phyloP scores from a whole-genome alignment of 2,888 invertebrate species.

The Campoplex nolae region DNA sequence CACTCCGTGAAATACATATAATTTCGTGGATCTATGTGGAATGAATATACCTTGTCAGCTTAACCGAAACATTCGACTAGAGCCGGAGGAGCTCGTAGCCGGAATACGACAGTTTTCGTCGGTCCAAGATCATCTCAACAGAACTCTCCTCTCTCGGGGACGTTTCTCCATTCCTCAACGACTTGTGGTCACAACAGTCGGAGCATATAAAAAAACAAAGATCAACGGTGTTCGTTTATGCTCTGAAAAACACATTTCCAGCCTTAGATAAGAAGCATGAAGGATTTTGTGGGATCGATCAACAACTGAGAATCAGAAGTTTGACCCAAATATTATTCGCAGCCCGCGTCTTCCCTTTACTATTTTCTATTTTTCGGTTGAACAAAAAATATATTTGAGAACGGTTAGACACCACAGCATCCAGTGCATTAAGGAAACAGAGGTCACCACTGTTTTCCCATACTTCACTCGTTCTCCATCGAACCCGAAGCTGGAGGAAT shows the following conservation, averaged over 20 bases:
- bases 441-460: neutral
- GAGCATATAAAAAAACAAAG: neutral
- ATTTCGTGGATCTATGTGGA: constrained; percentile 18
- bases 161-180: neutral
- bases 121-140: constrained; percentile 3
- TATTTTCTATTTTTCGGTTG: neutral
- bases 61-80: constrained; percentile 35
- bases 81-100: constrained; percentile 30
- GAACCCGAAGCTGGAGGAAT: neutral
- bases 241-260: neutral
- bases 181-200: neutral
- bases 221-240: neutral
- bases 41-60: constrained; percentile 27
- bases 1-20: constrained; percentile 13
- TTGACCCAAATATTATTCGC: neutral
- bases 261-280: neutral
- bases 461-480: neutral
- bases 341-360: neutral
- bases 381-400: neutral
- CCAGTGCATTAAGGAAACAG: neutral
- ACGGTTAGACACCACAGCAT: neutral
- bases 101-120: neutral
- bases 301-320: neutral
- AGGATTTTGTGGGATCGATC: neutral
- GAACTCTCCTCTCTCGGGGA: constrained; percentile 4